Evolutionary conservation across 2,113 vertebrate genomes (phyloP).

Genomic region (Oncorhynchus tshawytscha): DNA sequence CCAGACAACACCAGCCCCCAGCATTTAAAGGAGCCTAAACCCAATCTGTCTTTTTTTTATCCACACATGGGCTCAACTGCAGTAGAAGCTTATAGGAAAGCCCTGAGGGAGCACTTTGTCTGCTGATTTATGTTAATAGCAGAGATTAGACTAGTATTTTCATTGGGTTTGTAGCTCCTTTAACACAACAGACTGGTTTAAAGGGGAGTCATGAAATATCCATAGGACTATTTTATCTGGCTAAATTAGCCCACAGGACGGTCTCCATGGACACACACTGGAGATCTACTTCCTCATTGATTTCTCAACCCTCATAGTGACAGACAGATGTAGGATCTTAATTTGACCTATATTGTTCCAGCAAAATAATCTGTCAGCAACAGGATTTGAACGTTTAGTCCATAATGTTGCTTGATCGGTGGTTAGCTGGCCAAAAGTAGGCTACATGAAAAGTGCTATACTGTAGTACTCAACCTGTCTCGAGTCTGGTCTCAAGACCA

Average conservation of each 20-base stretch:
- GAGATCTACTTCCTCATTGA: slow-evolving; percentile 43
- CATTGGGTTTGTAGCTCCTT: slow-evolving; percentile 8
- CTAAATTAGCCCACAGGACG: slow-evolving; percentile 34
- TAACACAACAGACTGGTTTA: slow-evolving; percentile 57
- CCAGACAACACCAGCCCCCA: not conserved
- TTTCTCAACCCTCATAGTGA: slow-evolving; percentile 33
- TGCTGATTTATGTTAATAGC: slow-evolving; percentile 61
- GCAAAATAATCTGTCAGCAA: too few relatives aligned
- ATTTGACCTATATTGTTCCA: too few relatives aligned
- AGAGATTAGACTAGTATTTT: slow-evolving; percentile 66
- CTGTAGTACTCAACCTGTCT: too few relatives aligned
- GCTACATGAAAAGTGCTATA: too few relatives aligned
- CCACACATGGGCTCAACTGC: slow-evolving; percentile 36
- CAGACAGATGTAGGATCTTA: too few relatives aligned
- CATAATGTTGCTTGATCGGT: too few relatives aligned
- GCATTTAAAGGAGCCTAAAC: not conserved
- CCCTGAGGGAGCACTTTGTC: slow-evolving; percentile 59
- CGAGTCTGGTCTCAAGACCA: too few relatives aligned
- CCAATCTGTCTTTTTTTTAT: slow-evolving; percentile 64
- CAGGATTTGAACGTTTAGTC: too few relatives aligned
- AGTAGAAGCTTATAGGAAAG: slow-evolving; percentile 53
- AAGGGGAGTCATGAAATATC: slow-evolving; percentile 45
- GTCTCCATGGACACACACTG: slow-evolving; percentile 41
- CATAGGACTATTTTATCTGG: slow-evolving; percentile 59
- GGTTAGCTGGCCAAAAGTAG: too few relatives aligned